Conservation (phyloP, 1,140 invertebrate species). For the Cydia amplana region DNA sequence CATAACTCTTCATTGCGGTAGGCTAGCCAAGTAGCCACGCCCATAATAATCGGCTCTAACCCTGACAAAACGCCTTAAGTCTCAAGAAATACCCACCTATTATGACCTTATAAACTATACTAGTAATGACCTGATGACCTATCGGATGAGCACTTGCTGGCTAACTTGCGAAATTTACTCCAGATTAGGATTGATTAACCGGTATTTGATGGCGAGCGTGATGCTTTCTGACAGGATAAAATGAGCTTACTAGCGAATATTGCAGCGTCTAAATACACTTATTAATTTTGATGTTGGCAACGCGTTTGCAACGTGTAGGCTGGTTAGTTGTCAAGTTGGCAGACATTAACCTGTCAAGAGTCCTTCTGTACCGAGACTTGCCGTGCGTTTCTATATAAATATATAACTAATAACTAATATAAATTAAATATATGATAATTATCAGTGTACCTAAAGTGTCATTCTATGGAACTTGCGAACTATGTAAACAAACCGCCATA, state of each 20-base stretch:
- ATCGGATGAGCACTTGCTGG: background rate
- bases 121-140: background rate
- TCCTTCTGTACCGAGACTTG: no score
- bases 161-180: background rate
- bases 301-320: background rate
- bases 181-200: conserved; percentile 4
- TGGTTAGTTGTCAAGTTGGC: no score
- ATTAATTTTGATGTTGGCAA: background rate
- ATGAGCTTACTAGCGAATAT: background rate
- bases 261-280: background rate
- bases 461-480: no score
- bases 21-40: conserved; percentile 3
- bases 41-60: background rate
- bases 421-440: no score
- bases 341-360: no score
- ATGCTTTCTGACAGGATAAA: background rate
- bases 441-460: no score
- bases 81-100: background rate
- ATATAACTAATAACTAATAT: no score
- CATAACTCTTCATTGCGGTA: conserved; percentile 3
- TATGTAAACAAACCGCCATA: no score
- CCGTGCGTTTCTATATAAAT: no score
- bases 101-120: background rate
- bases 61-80: background rate
- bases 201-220: background rate